These are phyloP conservation scores for Anisognathus igniventris DNA, from an alignment of 2,797 vertebrate genomes.

Conservation along the genomic window DNA sequence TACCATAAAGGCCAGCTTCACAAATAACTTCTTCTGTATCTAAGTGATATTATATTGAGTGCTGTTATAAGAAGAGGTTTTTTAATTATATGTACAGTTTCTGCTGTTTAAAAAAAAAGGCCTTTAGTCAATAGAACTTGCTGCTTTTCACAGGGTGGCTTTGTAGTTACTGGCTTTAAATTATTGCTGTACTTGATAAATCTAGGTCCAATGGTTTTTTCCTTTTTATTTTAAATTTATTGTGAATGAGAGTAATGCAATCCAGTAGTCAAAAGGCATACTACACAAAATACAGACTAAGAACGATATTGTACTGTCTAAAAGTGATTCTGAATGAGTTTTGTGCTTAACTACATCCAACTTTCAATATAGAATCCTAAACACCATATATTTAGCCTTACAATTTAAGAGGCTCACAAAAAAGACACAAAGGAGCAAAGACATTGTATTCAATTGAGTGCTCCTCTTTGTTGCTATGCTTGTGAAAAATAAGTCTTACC, in stretches of 20 bases:
- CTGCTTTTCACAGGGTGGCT: neutral
- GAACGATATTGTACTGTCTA: neutral
- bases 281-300: neutral
- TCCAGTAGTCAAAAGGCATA: neutral
- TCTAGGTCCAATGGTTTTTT: neutral
- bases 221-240: neutral
- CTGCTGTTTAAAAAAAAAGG: neutral
- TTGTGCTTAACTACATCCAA: neutral
- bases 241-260: neutral
- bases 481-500: neutral
- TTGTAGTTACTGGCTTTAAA: neutral
- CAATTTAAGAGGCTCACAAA: conserved; percentile 5
- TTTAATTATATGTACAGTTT: neutral
- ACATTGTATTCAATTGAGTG: neutral
- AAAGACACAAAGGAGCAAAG: conserved; percentile 16
- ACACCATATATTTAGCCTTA: neutral
- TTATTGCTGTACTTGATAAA: neutral
- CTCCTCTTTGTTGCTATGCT: neutral
- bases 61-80: neutral
- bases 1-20: neutral
- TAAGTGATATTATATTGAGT: neutral
- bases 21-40: neutral
- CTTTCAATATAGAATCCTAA: conserved; percentile 4
- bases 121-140: neutral
- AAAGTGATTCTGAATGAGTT: neutral